A percentile compares a stretch with the other conserved stretches of the same genome.
Conservation (phyloP, 1,140 invertebrate genomes). For the Dinothrombium tinctorium region DNA sequence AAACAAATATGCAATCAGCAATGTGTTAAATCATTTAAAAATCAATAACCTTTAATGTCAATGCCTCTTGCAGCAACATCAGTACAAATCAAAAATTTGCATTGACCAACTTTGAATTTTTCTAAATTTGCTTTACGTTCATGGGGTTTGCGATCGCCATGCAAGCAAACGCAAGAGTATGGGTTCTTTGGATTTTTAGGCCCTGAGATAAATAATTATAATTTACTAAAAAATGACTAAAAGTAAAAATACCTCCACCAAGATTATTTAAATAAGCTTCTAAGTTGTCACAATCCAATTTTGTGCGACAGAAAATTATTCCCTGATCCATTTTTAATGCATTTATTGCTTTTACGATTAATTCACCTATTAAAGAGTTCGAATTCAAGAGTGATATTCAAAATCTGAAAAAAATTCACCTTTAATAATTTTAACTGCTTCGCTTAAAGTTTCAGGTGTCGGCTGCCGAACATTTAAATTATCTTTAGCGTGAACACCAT, state of each 20-base stretch:
- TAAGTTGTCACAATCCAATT: constrained; percentile 94
- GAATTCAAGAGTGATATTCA: background rate
- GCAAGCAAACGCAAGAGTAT: constrained; percentile 80
- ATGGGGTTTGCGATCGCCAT: constrained; percentile 73
- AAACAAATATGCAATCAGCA: background rate
- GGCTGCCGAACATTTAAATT: constrained; percentile 21
- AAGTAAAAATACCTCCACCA: constrained; percentile 25
- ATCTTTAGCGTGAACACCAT: constrained; percentile 68
- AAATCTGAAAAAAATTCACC: constrained; percentile 22
- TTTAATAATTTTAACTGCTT: constrained; percentile 84
- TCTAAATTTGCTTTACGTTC: constrained; percentile 84
- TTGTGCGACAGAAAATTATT: constrained; percentile 93
- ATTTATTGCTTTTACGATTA: constrained; percentile 66
- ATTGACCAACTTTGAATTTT: constrained; percentile 58
- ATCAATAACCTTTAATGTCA: constrained; percentile 23
- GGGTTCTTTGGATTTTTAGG: constrained; percentile 12
- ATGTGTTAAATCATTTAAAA: background rate
- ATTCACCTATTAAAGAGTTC: constrained; percentile 39
- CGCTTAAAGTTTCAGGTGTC: constrained; percentile 52
- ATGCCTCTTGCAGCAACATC: constrained; percentile 95
- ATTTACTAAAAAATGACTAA: too few species aligned
- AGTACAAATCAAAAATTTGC: constrained; percentile 89
- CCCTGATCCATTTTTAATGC: constrained; percentile 88
- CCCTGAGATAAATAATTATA: constrained; percentile 10
- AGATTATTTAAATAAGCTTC: constrained; percentile 56